Percentiles rank a stretch among this genome's conserved stretches.
phyloP scores from a whole-genome alignment of 1,140 invertebrate species.

The Macrostomum lignano region DNA sequence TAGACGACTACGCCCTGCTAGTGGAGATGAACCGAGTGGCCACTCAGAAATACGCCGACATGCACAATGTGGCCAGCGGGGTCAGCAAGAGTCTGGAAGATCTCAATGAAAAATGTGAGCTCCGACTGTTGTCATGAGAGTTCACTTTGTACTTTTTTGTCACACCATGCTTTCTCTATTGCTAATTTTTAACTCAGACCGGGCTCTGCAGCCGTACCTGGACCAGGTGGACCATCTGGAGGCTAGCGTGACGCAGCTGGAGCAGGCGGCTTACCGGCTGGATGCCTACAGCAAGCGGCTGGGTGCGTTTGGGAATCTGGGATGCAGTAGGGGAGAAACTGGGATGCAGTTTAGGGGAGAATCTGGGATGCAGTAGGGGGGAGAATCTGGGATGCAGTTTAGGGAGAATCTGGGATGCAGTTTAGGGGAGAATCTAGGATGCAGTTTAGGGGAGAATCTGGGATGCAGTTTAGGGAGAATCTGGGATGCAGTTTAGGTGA shows the following conservation, averaged over 20 bases:
- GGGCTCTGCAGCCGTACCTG: conserved; percentile 19
- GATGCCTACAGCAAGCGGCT: conserved; percentile 26
- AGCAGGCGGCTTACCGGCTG: conserved; percentile 25
- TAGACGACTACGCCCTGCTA: conserved; percentile 24
- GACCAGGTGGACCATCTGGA: conserved; percentile 26
- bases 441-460: no score
- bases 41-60: conserved; percentile 22
- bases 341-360: no score
- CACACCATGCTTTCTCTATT: background rate
- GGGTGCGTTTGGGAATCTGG: conserved; percentile 16
- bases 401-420: no score
- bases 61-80: conserved; percentile 21
- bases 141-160: background rate
- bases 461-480: no score
- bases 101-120: conserved; percentile 26
- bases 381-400: no score
- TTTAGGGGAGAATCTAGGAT: no score
- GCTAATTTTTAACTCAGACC: conserved; percentile 12
- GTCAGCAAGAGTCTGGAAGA: conserved; percentile 16
- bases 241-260: conserved; percentile 18
- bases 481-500: no score
- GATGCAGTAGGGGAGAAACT: no score
- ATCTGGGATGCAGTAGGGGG: no score
- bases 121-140: background rate
- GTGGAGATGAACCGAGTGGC: conserved; percentile 25